These are phyloP conservation scores for Gymnopithys bicolor DNA, from an alignment of 2,797 vertebrate genomes.

Conservation along the genomic window DNA sequence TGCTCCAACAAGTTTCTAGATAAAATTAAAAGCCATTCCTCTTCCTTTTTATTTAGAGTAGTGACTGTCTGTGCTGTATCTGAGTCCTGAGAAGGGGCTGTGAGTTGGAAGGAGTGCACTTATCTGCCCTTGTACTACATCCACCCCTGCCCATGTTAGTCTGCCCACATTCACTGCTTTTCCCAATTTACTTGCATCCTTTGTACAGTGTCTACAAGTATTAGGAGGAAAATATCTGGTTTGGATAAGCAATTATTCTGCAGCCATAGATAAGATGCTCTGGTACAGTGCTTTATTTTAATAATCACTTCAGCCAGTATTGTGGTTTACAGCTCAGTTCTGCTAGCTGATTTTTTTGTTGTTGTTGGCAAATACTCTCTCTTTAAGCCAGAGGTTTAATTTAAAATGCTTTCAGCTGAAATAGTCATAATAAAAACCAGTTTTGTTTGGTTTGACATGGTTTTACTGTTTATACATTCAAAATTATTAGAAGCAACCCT, in stretches of 20 bases:
- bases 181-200: neutral
- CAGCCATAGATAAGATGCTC: neutral
- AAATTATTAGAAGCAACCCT: neutral
- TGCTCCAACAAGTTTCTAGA: neutral
- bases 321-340: neutral
- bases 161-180: neutral
- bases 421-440: neutral
- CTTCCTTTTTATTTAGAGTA: neutral
- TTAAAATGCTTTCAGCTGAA: neutral
- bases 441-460: neutral
- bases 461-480: neutral
- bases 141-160: neutral
- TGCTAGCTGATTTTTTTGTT: neutral
- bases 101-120: fast-evolving
- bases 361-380: neutral
- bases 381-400: neutral
- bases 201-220: neutral
- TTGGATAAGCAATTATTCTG: neutral
- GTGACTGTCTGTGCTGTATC: neutral
- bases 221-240: neutral
- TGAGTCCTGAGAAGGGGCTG: fast-evolving
- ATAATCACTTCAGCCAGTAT: neutral
- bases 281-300: neutral
- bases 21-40: neutral
- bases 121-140: neutral